Conservation (phyloP, 2,797 vertebrate species). For the Enteromius thamalakanensis region DNA sequence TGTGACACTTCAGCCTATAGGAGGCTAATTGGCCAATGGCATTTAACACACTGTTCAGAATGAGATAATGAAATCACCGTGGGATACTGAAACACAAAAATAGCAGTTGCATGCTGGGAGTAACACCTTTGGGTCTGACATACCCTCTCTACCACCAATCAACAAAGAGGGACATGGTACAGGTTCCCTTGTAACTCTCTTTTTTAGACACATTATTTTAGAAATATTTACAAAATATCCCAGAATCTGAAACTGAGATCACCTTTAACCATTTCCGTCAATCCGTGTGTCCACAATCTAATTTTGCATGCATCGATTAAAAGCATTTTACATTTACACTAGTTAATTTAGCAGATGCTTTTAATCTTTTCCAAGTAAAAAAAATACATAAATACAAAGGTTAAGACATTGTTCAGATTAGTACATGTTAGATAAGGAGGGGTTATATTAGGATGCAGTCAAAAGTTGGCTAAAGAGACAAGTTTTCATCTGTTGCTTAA, state of each 20-base stretch:
- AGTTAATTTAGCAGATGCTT: background rate
- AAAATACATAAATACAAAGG: too few species aligned
- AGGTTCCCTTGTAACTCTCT: background rate
- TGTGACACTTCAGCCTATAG: conserved; percentile 34
- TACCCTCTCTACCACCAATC: background rate
- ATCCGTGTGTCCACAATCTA: background rate
- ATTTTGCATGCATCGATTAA: too few species aligned
- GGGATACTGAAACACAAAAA: conserved; percentile 45
- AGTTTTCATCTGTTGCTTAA: too few species aligned
- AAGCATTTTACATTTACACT: background rate
- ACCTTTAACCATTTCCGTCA: background rate
- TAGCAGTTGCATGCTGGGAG: conserved; percentile 14
- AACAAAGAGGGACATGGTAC: background rate
- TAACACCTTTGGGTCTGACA: background rate
- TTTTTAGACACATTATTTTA: background rate
- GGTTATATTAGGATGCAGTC: background rate
- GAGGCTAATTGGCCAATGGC: conserved; percentile 60
- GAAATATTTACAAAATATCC: background rate
- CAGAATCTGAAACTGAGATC: background rate
- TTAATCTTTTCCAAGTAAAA: background rate
- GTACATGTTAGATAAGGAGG: background rate
- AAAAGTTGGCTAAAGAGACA: too few species aligned
- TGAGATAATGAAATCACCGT: conserved; percentile 43
- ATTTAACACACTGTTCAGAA: conserved; percentile 54
- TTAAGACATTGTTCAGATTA: background rate